Evolutionary conservation across 2,888 invertebrate genomes (phyloP).

Genomic region (Orchestes rusci): DNA sequence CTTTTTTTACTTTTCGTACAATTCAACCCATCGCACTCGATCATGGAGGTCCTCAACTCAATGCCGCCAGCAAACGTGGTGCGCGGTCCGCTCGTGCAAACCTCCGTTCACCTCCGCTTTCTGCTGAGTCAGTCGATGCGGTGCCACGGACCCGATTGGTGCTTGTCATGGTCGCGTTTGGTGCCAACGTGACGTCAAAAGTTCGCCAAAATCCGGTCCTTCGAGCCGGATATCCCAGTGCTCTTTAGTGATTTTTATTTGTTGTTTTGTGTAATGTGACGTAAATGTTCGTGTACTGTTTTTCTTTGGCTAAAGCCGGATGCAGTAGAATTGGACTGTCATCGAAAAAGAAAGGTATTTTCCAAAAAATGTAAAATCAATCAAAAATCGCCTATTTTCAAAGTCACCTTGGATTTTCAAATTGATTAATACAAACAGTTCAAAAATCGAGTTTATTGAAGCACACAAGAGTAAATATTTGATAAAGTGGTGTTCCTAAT

Average conservation of each 20-base stretch:
- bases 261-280: slow-evolving; percentile 8
- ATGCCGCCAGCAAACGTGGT: too few species aligned
- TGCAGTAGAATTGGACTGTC: slow-evolving; percentile 22
- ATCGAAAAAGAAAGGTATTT: slow-evolving; percentile 21
- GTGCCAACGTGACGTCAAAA: slow-evolving; percentile 13
- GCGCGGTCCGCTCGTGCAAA: slow-evolving; percentile 9
- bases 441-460: too few species aligned
- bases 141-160: slow-evolving; percentile 18
- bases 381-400: too few species aligned
- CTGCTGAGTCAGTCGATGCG: slow-evolving; percentile 13
- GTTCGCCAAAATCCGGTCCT: too few species aligned
- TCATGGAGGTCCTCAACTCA: too few species aligned
- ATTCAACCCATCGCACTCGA: too few species aligned
- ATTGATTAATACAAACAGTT: too few species aligned
- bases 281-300: slow-evolving; percentile 25
- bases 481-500: background rate
- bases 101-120: slow-evolving; percentile 5
- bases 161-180: slow-evolving; percentile 18
- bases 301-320: slow-evolving; percentile 25
- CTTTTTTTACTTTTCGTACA: too few species aligned
- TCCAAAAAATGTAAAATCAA: background rate
- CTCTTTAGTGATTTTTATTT: slow-evolving; percentile 3
- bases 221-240: slow-evolving; percentile 7
- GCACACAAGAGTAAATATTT: background rate
- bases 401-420: too few species aligned